phyloP scores from a whole-genome alignment of 2,888 invertebrate species.

The Chelonus formosanus region DNA sequence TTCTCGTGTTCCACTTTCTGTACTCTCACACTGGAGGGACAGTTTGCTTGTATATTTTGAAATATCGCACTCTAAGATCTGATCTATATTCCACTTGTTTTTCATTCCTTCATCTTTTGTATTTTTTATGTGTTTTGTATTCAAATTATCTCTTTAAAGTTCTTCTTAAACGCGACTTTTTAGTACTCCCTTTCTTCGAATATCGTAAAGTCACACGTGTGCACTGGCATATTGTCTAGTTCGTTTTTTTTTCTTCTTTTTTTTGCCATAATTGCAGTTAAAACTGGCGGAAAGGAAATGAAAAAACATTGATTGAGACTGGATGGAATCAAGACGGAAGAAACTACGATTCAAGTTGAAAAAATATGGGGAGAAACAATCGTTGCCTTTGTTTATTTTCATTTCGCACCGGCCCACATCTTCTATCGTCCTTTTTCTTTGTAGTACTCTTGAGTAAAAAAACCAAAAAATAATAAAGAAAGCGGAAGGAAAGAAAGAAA shows the following conservation, averaged over 20 bases:
- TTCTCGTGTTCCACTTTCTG: conserved; percentile 32
- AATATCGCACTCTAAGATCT: neutral
- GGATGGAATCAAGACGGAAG: conserved; percentile 6
- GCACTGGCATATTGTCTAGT: too few relatives aligned
- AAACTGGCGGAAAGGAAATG: neutral
- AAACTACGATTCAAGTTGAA: neutral
- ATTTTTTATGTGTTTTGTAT: too few relatives aligned
- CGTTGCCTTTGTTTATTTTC: conserved; percentile 27
- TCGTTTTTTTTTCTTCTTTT: neutral
- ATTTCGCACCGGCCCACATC: conserved; percentile 24
- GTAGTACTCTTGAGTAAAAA: conserved; percentile 25
- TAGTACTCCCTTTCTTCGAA: too few relatives aligned
- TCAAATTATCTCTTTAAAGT: too few relatives aligned
- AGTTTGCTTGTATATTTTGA: neutral
- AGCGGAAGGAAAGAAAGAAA: too few relatives aligned
- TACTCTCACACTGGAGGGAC: conserved; percentile 23
- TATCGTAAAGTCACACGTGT: too few relatives aligned
- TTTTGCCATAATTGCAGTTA: conserved; percentile 7
- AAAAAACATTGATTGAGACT: conserved; percentile 9
- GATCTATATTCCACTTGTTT: neutral
- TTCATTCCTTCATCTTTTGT: too few relatives aligned
- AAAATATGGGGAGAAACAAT: conserved; percentile 4
- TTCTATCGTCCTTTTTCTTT: conserved; percentile 9
- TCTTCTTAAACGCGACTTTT: too few relatives aligned
- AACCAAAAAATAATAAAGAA: neutral